A percentile compares a stretch with the other conserved stretches of the same genome.
phyloP scores from a whole-genome alignment of 2,113 vertebrate genomes.

The Gulo gulo region DNA sequence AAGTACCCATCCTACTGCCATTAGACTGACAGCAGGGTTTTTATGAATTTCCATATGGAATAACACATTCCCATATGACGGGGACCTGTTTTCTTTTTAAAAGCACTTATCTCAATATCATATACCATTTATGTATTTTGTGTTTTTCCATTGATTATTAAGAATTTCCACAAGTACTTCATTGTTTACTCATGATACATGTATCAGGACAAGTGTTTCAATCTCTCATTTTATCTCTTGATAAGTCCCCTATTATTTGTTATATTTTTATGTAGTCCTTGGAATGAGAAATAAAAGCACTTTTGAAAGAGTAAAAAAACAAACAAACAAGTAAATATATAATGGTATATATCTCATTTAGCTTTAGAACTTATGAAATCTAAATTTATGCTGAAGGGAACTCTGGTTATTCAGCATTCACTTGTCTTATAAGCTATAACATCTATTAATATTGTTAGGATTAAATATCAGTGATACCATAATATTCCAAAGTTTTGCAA shows the following conservation, averaged over 20 bases:
- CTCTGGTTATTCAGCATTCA: not conserved
- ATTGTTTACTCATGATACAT: not conserved
- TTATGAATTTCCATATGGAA: slow-evolving; percentile 2
- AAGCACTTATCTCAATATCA: not conserved
- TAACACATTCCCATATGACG: not conserved
- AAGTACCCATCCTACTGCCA: not conserved
- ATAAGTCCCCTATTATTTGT: not conserved
- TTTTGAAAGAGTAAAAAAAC: not conserved
- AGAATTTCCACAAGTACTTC: not conserved
- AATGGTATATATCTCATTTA: not conserved
- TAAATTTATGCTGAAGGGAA: not conserved
- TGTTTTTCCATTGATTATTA: not conserved
- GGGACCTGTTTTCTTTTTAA: not conserved
- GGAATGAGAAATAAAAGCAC: not conserved
- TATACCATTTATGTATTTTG: not conserved
- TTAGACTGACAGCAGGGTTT: not conserved
- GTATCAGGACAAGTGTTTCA: not conserved
- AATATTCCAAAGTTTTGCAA: not conserved
- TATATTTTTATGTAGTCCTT: not conserved
- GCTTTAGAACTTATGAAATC: not conserved
- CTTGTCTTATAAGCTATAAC: not conserved
- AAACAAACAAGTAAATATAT: not conserved
- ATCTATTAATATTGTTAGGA: not conserved
- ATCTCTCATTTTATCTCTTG: not conserved
- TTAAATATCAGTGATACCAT: not conserved